Evolutionary conservation across 2,888 invertebrate species (phyloP), one percentile per base, ranked within the genome.

Genomic region (Patella ulyssiponensis): DNA sequence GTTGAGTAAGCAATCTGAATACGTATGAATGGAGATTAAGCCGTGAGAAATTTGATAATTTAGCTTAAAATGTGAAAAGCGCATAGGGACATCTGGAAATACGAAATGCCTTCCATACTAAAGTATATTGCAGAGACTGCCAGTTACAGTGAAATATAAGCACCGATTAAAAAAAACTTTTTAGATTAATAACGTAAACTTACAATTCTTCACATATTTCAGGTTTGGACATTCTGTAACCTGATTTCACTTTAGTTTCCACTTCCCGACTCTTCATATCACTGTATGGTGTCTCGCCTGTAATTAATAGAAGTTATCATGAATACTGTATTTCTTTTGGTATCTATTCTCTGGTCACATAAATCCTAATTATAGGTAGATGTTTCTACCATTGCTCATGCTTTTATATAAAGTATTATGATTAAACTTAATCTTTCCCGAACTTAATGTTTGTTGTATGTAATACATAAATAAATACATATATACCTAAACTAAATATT

Each of bases 141-240:
- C 33, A 7, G 33, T 33, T 33, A 0, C 33, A 33, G 44, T 44
- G 44, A 44, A 44, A 44, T 7, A 44, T 44, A 44, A 9, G 9
- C 44, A 44, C 7, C 7, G 44, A 44, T 44, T 9, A 9, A 44
- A 5, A 33, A 33, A 44, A 7, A 44, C 44, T 44, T 1, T 44
- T 44, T 44, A 44, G 44, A 44, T 44, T 44, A n/a, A n/a, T n/a
- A n/a, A n/a, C n/a, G n/a, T n/a, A 58, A 23, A 64, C 86, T 82
- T 80, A 87, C 86, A 77, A 76, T 70, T 86, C 85, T 64, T 86
- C 84, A 70, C 83, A 81, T 44, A 83, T 81, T 74, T 87, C 86
- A 0, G 86, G 86, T 75, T 84, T 84, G 7, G 71, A 33, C 77
- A 87, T 77, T 69, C 85, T 77, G 44, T 83, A 80, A 33, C 85